Evolutionary conservation across 2,113 vertebrate genomes (phyloP).

Genomic region (Todiramphus saurophagus): DNA sequence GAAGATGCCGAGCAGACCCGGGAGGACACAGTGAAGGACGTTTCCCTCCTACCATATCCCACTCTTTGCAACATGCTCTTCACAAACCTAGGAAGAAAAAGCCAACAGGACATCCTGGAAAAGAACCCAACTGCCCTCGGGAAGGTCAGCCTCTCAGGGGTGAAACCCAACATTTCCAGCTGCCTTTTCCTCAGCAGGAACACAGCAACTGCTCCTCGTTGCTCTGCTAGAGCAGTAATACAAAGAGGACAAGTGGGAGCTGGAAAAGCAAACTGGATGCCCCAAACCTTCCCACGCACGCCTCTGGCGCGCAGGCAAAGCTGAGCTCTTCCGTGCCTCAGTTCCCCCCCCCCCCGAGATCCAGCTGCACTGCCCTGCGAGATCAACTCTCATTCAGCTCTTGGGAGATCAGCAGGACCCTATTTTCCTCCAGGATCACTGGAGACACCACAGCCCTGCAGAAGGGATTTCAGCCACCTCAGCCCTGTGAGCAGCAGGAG

Average conservation of each 20-base stretch:
- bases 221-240: background rate
- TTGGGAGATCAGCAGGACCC: rapidly evolving
- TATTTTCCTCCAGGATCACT: rapidly evolving
- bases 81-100: background rate
- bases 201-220: background rate
- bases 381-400: rapidly evolving
- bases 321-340: background rate
- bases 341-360: background rate
- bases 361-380: too few relatives aligned
- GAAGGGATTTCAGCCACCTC: rapidly evolving
- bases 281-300: background rate
- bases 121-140: background rate
- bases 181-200: background rate
- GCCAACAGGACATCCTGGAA: background rate
- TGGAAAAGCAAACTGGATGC: background rate
- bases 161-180: background rate
- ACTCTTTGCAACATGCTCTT: background rate
- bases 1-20: rapidly evolving
- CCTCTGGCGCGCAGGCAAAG: background rate
- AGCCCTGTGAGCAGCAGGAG: background rate
- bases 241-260: background rate
- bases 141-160: background rate
- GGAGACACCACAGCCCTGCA: rapidly evolving
- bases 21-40: rapidly evolving
- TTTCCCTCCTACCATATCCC: background rate